phyloP scores from a whole-genome alignment of 2,113 vertebrate genomes.

The Serilophus lunatus region DNA sequence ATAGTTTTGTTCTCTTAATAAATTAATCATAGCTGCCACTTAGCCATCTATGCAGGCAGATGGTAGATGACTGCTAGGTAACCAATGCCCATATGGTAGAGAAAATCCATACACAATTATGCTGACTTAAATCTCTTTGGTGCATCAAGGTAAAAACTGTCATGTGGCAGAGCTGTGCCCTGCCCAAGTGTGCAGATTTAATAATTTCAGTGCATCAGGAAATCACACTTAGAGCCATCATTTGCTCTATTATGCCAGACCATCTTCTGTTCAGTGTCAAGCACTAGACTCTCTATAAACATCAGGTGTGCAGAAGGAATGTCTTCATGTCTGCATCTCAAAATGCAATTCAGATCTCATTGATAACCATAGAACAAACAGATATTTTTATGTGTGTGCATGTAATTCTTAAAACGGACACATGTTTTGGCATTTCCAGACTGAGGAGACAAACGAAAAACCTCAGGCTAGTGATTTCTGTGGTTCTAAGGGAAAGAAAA shows the following conservation, averaged over 20 bases:
- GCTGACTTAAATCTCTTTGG: not conserved
- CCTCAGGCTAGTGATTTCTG: not conserved
- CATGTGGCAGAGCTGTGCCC: not conserved
- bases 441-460: not conserved
- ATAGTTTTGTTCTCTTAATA: not conserved
- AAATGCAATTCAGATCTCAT: not conserved
- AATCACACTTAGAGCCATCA: not conserved
- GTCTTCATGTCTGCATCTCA: not conserved
- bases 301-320: not conserved
- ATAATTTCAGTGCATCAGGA: not conserved
- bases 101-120: not conserved
- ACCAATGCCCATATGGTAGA: not conserved
- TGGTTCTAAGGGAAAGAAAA: not conserved
- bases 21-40: not conserved
- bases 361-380: not conserved
- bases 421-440: not conserved
- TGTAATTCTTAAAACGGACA: not conserved
- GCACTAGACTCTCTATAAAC: not conserved
- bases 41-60: not conserved
- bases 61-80: not conserved
- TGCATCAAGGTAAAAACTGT: not conserved
- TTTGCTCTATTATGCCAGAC: not conserved
- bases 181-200: not conserved
- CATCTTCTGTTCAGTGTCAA: not conserved
- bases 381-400: not conserved